Percentiles rank a stretch among this genome's conserved stretches.
Evolutionary conservation across 2,797 vertebrate species (phyloP).

Genomic region (Rhinophrynus dorsalis): DNA sequence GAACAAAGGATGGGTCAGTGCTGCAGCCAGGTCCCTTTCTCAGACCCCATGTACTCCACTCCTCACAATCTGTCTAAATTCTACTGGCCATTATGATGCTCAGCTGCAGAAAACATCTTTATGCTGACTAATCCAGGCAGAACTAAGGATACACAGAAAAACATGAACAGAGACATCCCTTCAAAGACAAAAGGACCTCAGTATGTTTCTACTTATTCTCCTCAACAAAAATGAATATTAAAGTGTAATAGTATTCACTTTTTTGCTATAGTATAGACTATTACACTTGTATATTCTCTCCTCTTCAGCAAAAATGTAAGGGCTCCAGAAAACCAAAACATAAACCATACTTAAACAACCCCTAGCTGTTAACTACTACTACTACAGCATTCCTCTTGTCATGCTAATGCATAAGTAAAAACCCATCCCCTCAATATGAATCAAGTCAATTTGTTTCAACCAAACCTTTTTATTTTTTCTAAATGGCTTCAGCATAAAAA

Average conservation of each 20-base stretch:
- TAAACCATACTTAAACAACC: constrained; percentile 74
- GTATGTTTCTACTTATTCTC: too few relatives aligned
- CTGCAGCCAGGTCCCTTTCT: constrained; percentile 69
- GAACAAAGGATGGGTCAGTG: constrained; percentile 75
- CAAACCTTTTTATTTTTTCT: constrained; percentile 58
- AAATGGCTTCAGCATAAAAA: constrained; percentile 55
- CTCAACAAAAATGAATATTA: too few relatives aligned
- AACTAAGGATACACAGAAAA: constrained; percentile 68
- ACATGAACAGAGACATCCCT: neutral
- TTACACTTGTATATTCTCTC: neutral
- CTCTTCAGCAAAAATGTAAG: too few relatives aligned
- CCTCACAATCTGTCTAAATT: constrained; percentile 79
- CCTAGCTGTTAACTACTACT: constrained; percentile 68
- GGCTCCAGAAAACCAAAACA: too few relatives aligned
- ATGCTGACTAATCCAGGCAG: constrained; percentile 76
- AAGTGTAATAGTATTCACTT: too few relatives aligned
- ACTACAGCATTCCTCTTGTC: constrained; percentile 70
- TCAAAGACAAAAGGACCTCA: constrained; percentile 60
- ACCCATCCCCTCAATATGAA: constrained; percentile 66
- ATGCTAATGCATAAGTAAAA: constrained; percentile 73
- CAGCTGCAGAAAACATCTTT: constrained; percentile 75
- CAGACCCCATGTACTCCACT: constrained; percentile 72
- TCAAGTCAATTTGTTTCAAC: constrained; percentile 65
- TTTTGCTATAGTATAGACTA: too few relatives aligned
- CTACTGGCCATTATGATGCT: constrained; percentile 70